These are phyloP conservation scores for Pogonocherus hispidulus DNA, from an alignment of 2,888 invertebrate species.

Conservation along the genomic window DNA sequence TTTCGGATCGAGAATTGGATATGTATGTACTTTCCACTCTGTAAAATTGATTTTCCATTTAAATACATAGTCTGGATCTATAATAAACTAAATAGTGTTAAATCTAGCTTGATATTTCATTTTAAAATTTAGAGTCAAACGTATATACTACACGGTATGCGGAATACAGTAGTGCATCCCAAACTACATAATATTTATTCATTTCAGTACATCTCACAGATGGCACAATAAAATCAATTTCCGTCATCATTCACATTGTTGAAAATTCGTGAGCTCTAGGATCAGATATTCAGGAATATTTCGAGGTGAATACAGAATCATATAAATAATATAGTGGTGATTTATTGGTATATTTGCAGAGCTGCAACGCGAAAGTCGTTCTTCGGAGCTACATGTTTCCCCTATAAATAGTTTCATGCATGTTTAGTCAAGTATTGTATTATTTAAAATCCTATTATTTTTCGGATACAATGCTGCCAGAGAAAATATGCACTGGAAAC, in stretches of 20 bases:
- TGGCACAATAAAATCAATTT: constrained; percentile 14
- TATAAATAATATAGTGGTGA: constrained; percentile 42
- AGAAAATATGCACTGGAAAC: neutral
- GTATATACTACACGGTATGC: too few species aligned
- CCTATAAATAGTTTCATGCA: constrained; percentile 14
- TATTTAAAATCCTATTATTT: constrained; percentile 15
- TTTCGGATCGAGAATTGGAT: too few species aligned
- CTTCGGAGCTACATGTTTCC: neutral
- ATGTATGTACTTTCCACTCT: too few species aligned
- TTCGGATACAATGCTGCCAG: neutral
- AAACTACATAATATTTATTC: neutral
- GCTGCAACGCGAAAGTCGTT: constrained; percentile 33
- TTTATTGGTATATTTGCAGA: constrained; percentile 37
- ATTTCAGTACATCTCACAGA: neutral
- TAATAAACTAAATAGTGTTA: too few species aligned
- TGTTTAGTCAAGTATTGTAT: neutral
- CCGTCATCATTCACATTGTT: constrained; percentile 4
- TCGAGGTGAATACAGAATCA: constrained; percentile 22
- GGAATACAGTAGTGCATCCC: neutral
- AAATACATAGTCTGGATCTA: too few species aligned
- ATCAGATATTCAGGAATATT: constrained; percentile 10
- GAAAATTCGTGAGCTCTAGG: constrained; percentile 11
- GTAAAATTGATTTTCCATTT: too few species aligned
- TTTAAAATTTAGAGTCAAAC: too few species aligned
- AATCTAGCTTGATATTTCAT: too few species aligned